Evolutionary conservation across 2,888 invertebrate species (phyloP), one percentile per base, ranked within the genome.

Genomic region (Seira musarum): DNA sequence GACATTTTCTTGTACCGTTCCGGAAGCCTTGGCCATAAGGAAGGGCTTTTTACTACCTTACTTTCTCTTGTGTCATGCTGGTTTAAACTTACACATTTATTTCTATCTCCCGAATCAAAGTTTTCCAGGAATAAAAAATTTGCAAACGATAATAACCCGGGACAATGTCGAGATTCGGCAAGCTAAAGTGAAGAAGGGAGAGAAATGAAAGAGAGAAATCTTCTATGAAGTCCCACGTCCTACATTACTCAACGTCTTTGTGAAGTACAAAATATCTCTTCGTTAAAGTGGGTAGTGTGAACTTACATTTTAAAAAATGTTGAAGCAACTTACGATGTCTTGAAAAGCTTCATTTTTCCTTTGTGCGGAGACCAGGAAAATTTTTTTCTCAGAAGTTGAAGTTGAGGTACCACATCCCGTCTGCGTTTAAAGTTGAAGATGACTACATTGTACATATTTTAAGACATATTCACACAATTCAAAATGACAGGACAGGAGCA

Each of bases 141-240:
- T 40, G 40, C 40, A 40, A 40, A 40, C 60, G 21, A 60, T 21
- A 60, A 60, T 60, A 21, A 60, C 6, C n/a, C n/a, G 60, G 5
- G 60, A 60, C 60, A 60, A 19, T n/a, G n/a, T n/a, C n/a, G n/a
- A n/a, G n/a, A n/a, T n/a, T n/a, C n/a, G n/a, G n/a, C 5, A 19
- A 19, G 21, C 5, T 60, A 60, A n/a, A 8, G 60, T n/a, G 6
- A 5, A 8, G 40, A 13, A 40, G 40, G 5, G 13, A 22, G 68
- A 46, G 6, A n/a, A 8, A 60, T 24, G 60, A 74, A 66, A 60
- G 21, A 3, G 71, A 13, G 25, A 76, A 72, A 76, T 81, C 72
- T n/a, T 67, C 68, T 66, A 76, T 81, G 63, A 80, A 73, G 71
- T 76, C 72, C 81, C 72, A 63, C 73, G 64, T 68, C 79, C 30